A percentile compares a stretch with the other conserved stretches of the same genome.
Evolutionary conservation across 92 coral and sea anemone species (phyloP).

Genomic region (Epizoanthus fatuus): DNA sequence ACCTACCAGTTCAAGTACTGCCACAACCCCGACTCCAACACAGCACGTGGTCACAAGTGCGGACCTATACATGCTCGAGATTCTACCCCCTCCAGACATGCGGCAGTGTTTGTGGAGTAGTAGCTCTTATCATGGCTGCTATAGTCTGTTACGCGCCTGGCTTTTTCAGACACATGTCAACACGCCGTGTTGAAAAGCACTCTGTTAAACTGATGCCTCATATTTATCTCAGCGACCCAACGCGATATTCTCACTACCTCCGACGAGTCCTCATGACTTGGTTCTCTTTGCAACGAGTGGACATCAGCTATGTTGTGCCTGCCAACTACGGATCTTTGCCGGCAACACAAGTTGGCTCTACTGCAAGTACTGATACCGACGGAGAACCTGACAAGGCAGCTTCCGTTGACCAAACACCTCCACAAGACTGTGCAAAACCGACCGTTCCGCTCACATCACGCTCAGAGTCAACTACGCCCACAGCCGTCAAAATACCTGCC

Average conservation of each 20-base stretch:
- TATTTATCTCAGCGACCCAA: constrained; percentile 28
- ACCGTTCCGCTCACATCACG: no score
- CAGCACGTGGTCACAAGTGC: constrained; percentile 1
- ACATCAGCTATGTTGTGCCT: constrained; percentile 39
- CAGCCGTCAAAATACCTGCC: background rate
- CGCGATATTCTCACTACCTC: constrained; percentile 38
- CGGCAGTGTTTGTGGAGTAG: constrained; percentile 35
- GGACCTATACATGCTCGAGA: background rate
- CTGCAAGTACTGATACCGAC: constrained; percentile 8
- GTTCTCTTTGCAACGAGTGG: constrained; percentile 25
- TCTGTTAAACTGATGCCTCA: background rate
- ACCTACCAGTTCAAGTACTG: constrained; percentile 3
- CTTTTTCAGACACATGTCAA: constrained; percentile 7
- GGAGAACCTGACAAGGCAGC: background rate
- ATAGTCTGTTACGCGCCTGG: constrained; percentile 24
- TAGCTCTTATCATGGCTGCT: constrained; percentile 18
- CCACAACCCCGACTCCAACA: no score
- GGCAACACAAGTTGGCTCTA: background rate
- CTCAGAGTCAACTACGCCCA: background rate
- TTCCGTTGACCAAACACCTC: background rate
- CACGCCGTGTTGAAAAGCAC: background rate
- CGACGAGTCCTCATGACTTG: constrained; percentile 51
- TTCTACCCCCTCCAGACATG: constrained; percentile 46
- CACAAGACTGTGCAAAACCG: no score
- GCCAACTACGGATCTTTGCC: background rate